Evolutionary conservation across 2,888 invertebrate species (phyloP).

Genomic region (Amiota minor): DNA sequence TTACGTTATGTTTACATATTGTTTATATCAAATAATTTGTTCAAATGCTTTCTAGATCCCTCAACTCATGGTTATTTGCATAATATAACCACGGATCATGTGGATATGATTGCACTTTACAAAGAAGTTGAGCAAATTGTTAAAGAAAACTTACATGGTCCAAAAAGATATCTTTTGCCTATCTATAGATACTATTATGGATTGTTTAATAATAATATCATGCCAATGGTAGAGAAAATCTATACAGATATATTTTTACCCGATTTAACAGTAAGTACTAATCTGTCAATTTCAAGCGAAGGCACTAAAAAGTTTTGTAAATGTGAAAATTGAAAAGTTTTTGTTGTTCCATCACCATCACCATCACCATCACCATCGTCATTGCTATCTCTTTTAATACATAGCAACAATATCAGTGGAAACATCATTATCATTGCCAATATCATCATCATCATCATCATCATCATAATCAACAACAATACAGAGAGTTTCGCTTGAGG

Average conservation of each 20-base stretch:
- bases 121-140: conserved; percentile 67
- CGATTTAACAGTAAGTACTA: conserved; percentile 64
- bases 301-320: background rate
- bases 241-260: conserved; percentile 69
- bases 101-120: conserved; percentile 69
- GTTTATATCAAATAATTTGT: background rate
- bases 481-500: conserved; percentile 34
- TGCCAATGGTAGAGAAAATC: conserved; percentile 68
- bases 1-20: background rate
- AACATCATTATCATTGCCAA: conserved; percentile 33
- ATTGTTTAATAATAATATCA: conserved; percentile 66
- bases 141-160: conserved; percentile 68
- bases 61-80: conserved; percentile 65
- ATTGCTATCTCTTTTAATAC: no score
- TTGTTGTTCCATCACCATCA: background rate
- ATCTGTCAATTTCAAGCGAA: background rate
- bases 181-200: conserved; percentile 72
- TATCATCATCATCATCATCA: background rate
- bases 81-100: conserved; percentile 67
- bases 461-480: conserved; percentile 12
- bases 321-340: background rate
- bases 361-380: background rate
- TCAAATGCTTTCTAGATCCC: conserved; percentile 47
- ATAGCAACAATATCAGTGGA: background rate
- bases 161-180: conserved; percentile 70